phyloP scores from a whole-genome alignment of 2,797 vertebrate species.

The Myoxocephalus aenaeus region DNA sequence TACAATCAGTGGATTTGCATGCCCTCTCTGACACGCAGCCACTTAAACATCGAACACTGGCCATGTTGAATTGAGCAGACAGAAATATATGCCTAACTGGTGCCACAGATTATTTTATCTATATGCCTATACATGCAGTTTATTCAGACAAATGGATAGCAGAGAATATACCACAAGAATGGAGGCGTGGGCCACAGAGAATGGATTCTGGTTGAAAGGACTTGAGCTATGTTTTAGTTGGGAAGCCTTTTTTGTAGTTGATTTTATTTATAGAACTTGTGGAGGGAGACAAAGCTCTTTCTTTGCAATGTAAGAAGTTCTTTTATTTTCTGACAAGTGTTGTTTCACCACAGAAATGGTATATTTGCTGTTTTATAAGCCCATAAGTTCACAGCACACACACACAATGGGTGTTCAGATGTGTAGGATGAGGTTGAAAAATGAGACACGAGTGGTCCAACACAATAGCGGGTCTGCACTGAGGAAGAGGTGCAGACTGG shows the following conservation, averaged over 20 bases:
- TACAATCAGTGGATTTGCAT: slow-evolving; percentile 77
- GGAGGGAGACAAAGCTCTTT: slow-evolving; percentile 22
- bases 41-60: slow-evolving; percentile 52
- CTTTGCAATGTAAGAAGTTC: slow-evolving; percentile 10
- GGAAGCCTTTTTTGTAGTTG: neutral
- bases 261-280: neutral
- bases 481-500: slow-evolving; percentile 53
- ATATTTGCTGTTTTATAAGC: slow-evolving; percentile 15
- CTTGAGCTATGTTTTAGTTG: neutral
- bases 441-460: slow-evolving; percentile 29
- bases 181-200: neutral
- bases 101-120: slow-evolving; percentile 23
- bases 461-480: slow-evolving; percentile 24
- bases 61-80: slow-evolving; percentile 35
- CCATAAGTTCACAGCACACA: slow-evolving; percentile 8
- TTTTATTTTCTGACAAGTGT: slow-evolving; percentile 32
- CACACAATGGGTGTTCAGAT: slow-evolving; percentile 25
- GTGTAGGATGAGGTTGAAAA: slow-evolving; percentile 42
- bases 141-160: neutral
- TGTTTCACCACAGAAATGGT: slow-evolving; percentile 24
- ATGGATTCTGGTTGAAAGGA: slow-evolving; percentile 5
- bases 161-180: neutral
- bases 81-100: slow-evolving; percentile 14
- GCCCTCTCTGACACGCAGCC: slow-evolving; percentile 63
- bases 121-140: neutral